phyloP scores from a whole-genome alignment of 92 coral and sea anemone species.

The Porites rus region DNA sequence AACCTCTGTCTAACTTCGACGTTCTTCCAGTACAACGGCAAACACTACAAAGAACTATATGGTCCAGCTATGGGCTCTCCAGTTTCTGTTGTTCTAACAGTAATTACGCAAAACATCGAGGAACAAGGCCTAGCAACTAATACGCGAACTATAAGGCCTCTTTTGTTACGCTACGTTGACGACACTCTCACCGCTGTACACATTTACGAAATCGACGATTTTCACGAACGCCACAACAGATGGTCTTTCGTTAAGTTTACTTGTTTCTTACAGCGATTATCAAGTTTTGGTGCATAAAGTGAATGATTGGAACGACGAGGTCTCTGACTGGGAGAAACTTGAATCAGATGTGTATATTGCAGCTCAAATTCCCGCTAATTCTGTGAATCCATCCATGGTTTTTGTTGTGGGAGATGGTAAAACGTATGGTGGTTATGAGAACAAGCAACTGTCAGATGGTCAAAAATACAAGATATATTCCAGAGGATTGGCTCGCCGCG shows the following conservation, averaged over 20 bases:
- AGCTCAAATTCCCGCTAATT: conserved; percentile 4
- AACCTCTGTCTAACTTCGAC: too few species aligned
- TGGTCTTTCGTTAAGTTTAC: background rate
- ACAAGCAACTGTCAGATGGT: conserved; percentile 44
- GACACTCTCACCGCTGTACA: too few species aligned
- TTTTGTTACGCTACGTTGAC: too few species aligned
- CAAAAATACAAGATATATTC: conserved; percentile 31
- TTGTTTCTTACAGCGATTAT: background rate
- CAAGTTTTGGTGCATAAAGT: conserved; percentile 15
- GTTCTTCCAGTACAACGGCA: too few species aligned
- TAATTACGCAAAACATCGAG: too few species aligned
- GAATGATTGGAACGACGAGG: background rate
- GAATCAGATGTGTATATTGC: background rate
- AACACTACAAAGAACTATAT: too few species aligned
- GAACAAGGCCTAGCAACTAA: too few species aligned
- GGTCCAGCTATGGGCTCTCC: too few species aligned
- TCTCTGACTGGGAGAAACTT: background rate
- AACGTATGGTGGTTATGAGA: conserved; percentile 17
- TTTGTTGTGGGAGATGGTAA: conserved; percentile 65
- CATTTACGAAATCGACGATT: too few species aligned
- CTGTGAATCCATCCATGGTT: background rate
- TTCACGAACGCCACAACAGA: too few species aligned
- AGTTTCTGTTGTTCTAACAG: too few species aligned
- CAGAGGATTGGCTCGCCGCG: conserved; percentile 26
- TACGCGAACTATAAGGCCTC: too few species aligned